phyloP scores from a whole-genome alignment of 2,113 vertebrate genomes.

The Dicaeum eximium region DNA sequence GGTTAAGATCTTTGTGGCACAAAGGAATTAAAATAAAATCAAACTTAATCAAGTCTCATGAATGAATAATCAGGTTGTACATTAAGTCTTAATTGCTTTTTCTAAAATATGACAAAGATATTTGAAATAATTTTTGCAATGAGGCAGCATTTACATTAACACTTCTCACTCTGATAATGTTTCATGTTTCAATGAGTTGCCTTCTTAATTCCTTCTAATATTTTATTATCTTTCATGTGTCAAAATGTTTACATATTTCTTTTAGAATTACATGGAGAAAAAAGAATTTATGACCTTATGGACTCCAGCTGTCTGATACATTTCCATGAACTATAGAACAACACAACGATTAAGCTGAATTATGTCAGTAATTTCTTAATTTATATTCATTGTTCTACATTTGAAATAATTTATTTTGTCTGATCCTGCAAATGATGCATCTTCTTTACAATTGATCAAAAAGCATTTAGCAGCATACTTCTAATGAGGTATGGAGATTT shows the following conservation, averaged over 20 bases:
- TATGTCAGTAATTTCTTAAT: background rate
- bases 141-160: background rate
- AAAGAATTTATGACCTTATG: background rate
- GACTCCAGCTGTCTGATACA: background rate
- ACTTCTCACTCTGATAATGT: background rate
- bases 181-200: background rate
- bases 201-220: background rate
- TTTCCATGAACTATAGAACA: background rate
- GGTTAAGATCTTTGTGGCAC: background rate
- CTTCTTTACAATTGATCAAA: background rate
- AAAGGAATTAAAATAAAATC: slow-evolving; percentile 37
- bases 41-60: slow-evolving; percentile 25
- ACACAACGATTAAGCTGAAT: background rate
- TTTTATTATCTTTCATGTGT: background rate
- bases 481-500: background rate
- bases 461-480: background rate
- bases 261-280: background rate
- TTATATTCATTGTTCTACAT: background rate
- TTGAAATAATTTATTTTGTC: background rate
- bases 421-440: background rate
- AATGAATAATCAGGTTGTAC: slow-evolving; percentile 27
- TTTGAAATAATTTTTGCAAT: background rate
- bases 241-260: background rate
- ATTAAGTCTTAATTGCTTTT: slow-evolving; percentile 49
- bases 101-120: slow-evolving; percentile 25